Base-by-base conservation (phyloP, 2,888 invertebrate genomes). In the Atethmia centrago region DNA sequence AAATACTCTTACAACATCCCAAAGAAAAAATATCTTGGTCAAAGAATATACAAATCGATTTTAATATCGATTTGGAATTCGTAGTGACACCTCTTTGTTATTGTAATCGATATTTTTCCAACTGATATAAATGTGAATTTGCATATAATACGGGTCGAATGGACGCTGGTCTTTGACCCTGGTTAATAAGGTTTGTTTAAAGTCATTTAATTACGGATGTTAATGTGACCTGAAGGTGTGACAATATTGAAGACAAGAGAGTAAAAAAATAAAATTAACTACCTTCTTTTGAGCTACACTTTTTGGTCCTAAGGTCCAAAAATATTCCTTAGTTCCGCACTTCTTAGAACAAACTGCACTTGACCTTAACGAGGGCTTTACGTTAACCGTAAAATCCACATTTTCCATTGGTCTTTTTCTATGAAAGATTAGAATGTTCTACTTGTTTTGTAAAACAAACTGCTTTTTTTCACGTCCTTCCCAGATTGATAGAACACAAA, bases 81-180 rank as follows among this genome's bases (percentile, higher is more conserved):
- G 81, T 88, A 88, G 87, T 87, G 83, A 78, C 66, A 67, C 66
- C 63, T 66, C 70, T 80, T 86, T 86, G 80, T 78, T 70, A 84
- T 74, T 88, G 79, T 83, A 85, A 83, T 85, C 77, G 79, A 83
- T 84, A 85, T 80, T 80, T 87, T 85, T 76, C 76, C 76, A 75
- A 71, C 45, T 62, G 81, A 81, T 65, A 77, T 71, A 62, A 49
- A 76, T 75, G 64, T 77, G 36, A 58, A 82, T 90, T 89, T 80
- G 70, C 90, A 90, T 87, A 89, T 88, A 89, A 90, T 89, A 89
- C 86, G 75, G 89, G 89, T 90, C 86, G 75, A 47, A 55, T 56
- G 71, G 72, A 64, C 71, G 36, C 49, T 85, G 82, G 65, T 77
- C 77, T 86, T 71, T 83, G 75, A 83, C 80, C 83, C 76, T 47